Evolutionary conservation across 2,113 vertebrate species (phyloP).

Genomic region (Anguilla japonica): DNA sequence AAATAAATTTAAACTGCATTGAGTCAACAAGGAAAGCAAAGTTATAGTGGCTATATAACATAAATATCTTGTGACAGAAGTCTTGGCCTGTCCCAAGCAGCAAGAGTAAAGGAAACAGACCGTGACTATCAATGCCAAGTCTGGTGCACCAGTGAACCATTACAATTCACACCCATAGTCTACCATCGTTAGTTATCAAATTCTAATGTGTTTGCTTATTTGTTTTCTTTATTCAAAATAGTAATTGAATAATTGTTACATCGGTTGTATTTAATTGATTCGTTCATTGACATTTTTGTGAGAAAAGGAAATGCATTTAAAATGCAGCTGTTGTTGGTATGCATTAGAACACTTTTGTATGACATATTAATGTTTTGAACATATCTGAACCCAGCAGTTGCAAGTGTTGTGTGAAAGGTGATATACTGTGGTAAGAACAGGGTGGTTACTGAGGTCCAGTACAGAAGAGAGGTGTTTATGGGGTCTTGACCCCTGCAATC

Average conservation of each 20-base stretch:
- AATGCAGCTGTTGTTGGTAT: background rate
- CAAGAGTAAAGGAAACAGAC: background rate
- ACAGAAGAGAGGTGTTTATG: conserved; percentile 26
- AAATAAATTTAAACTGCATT: no score
- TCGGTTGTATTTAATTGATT: background rate
- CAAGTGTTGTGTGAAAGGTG: conserved; percentile 3
- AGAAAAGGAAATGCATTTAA: background rate
- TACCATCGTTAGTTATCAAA: background rate
- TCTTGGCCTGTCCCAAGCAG: background rate
- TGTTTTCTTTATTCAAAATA: background rate
- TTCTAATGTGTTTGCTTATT: background rate
- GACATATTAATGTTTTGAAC: conserved; percentile 19
- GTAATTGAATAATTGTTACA: background rate
- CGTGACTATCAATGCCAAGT: background rate
- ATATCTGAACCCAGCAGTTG: background rate
- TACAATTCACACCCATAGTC: background rate
- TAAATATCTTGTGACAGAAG: background rate
- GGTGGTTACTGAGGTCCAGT: conserved; percentile 18
- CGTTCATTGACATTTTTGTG: background rate
- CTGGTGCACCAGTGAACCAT: no score
- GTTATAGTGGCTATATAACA: background rate
- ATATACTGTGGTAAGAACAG: conserved; percentile 25
- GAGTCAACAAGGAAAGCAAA: background rate
- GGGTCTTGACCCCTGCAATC: background rate
- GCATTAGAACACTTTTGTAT: background rate